These are phyloP conservation scores for Struthidea cinerea DNA, from an alignment of 2,113 vertebrate genomes.

Conservation along the genomic window DNA sequence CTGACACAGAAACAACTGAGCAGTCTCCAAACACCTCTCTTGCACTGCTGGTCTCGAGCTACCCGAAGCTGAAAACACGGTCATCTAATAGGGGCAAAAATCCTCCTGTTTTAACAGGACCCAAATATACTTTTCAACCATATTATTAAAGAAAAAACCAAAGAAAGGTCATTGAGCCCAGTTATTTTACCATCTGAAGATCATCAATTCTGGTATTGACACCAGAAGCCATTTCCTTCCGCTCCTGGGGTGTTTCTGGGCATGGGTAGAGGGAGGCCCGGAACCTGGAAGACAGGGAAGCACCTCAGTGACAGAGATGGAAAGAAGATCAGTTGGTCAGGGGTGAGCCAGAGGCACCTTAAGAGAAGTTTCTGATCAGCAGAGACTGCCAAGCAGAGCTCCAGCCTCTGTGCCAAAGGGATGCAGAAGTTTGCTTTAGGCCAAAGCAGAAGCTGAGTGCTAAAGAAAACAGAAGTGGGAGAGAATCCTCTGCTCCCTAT, in stretches of 20 bases:
- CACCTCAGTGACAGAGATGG: not conserved
- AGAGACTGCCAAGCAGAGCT: not conserved
- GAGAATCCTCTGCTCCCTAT: not conserved
- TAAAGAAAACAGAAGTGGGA: not conserved
- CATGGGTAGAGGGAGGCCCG: slow-evolving; percentile 95
- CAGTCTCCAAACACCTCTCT: not conserved
- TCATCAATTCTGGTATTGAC: slow-evolving; percentile 98
- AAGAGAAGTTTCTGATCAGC: not conserved
- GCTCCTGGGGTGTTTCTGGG: slow-evolving; percentile 93
- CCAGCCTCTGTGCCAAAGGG: not conserved
- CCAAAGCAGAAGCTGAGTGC: not conserved
- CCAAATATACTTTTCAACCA: not conserved
- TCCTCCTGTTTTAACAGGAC: not conserved
- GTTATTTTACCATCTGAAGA: slow-evolving; percentile 88
- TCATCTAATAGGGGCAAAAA: not conserved
- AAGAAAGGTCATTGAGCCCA: not conserved
- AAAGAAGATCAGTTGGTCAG: not conserved
- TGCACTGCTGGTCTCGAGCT: not conserved
- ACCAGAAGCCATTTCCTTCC: slow-evolving; percentile 96
- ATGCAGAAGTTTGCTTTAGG: not conserved
- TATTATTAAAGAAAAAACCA: not conserved
- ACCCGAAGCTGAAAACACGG: not conserved
- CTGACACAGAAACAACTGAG: not conserved
- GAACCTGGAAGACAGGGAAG: slow-evolving; percentile 78
- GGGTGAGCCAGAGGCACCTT: not conserved